Base-by-base conservation (phyloP, 64 coral and sea anemone species). In the Montipora foliosa region DNA sequence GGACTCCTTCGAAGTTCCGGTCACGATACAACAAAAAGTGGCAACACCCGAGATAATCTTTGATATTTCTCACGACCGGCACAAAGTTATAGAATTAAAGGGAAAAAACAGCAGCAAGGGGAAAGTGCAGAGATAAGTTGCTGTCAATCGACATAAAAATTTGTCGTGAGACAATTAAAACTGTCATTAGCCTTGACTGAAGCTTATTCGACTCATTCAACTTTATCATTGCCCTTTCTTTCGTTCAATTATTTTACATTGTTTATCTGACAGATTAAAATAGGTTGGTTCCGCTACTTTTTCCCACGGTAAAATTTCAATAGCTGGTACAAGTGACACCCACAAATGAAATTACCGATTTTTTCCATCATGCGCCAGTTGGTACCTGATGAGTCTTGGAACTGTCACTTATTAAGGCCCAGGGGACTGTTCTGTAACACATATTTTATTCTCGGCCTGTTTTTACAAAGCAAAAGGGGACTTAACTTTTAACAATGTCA, bases 221-320 rank as follows among this genome's bases (percentile, higher is more conserved):
- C 25, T 4, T 19, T 50, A 19, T 12, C 44, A 70, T 71, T 86
- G 66, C 73, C 29, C 12, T 69, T 86, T 86, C 44, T 47, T 71
- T 70, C 16, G 1, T 47, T 44, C 12, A 86, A 45, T 62, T 46
- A 64, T 72, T 68, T 44, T 66, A 13, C 82, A 66, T 86, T 86
- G 82, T 70, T 22, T 44, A 4, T 21, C 61, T 64, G 61, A 64
- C 9, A 64, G 46, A 44, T 37, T 72, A 2, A 72, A 86, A 49
- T 48, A 71, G 46, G 45, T 0, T 6, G 57, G 19, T 44, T 17
- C 5, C 50, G 62, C 47, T 12, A 49, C 16, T 86, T 86, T 84
- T 86, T 86, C 82, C 82, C 82, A 86, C 82, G 82, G 82, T 86
- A 86, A 86, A 86, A 86, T 86, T 86, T 86, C 62, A 71, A 49